Percentiles rank a stretch among this genome's conserved stretches.
These are phyloP conservation scores for Elanus axillaris DNA, from an alignment of 2,113 vertebrate species.

Conservation along the genomic window DNA sequence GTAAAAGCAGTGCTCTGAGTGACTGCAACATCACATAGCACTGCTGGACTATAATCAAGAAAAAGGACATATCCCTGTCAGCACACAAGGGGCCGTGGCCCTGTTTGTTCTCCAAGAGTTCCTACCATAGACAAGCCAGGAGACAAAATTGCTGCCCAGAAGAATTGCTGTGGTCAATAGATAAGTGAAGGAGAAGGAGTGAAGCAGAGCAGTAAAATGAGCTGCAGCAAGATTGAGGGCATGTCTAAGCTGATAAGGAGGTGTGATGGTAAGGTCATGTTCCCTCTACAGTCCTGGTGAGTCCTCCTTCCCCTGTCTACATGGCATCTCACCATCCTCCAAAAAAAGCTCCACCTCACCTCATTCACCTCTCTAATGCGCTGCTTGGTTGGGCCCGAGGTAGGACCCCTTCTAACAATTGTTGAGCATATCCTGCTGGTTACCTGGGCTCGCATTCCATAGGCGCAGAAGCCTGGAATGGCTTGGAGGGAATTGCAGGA, in stretches of 20 bases:
- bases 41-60: accelerated
- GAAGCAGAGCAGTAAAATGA: not conserved
- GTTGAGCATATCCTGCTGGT: not conserved
- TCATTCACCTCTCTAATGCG: not conserved
- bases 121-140: not conserved
- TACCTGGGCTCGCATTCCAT: not conserved
- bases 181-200: not conserved
- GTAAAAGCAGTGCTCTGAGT: not conserved
- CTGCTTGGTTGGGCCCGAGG: not conserved
- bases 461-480: not conserved
- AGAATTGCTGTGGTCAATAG: not conserved
- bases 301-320: not conserved
- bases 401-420: not conserved
- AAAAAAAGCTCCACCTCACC: not conserved
- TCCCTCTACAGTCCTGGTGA: not conserved
- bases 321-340: not conserved
- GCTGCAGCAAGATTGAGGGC: not conserved
- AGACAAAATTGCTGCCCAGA: not conserved
- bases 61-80: not conserved
- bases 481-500: not conserved
- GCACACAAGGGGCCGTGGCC: not conserved
- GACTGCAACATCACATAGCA: not conserved
- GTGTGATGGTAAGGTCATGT: not conserved
- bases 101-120: not conserved
- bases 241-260: not conserved